Base-by-base conservation (phyloP, 2,888 invertebrate genomes). In the Itoplectis maculator region DNA sequence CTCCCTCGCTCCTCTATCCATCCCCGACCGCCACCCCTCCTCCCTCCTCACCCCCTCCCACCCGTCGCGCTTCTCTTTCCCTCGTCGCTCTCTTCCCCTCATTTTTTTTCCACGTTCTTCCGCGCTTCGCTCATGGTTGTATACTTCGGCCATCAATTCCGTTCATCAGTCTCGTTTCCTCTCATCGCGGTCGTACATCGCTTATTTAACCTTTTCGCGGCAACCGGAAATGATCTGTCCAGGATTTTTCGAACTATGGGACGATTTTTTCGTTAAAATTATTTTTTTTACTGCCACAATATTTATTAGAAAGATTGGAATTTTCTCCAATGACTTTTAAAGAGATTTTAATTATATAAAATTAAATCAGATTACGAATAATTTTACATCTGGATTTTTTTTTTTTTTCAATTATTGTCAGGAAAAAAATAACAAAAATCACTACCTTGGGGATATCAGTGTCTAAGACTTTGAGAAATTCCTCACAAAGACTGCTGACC, bases 101-200 rank as follows among this genome's bases (percentile, higher is more conserved):
- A 61, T 82, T 78, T 77, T 65, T 83, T 76, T 51, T 74, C 8
- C 79, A 63, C 75, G 69, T 54, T 23, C 29, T 69, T 75, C 59
- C 68, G 51, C 40, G 73, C 66, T 75, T 81, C 80, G 79, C 84
- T 79, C 77, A 80, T 77, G 72, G 84, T 81, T 70, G 69, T 76
- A 69, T 82, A 79, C 81, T 85, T 84, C 65, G 84, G 84, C 84
- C 81, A 81, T 79, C 69, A 82, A 83, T 81, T 84, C 37, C 82
- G 79, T 82, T 79, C 83, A 82, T 85, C 86, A 85, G 73, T 70
- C 85, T 70, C 73, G 68, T 75, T 77, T 73, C 66, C 79, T 82
- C 87, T 86, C 86, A 87, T 87, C 88, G 87, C 82, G 76, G 86
- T 88, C 88, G 88, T 89, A 89, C 87, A 91, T 91, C 89, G 89